A percentile compares a stretch with the other conserved stretches of the same genome.
These are phyloP conservation scores for Camponotus pennsylvanicus DNA, from an alignment of 1,140 invertebrate genomes.

Conservation along the genomic window DNA sequence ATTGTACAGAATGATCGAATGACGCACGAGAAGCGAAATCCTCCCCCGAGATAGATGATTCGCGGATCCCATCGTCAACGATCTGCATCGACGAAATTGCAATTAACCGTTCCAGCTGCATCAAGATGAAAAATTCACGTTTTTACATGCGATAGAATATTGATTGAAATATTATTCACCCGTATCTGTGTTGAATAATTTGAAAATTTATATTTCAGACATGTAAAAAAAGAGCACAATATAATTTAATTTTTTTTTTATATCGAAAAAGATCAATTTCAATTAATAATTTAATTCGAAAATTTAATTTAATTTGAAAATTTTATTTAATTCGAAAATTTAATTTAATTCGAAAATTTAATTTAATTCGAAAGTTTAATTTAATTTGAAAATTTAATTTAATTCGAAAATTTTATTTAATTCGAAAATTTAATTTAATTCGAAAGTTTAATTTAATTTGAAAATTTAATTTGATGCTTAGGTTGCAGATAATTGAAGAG, in stretches of 20 bases:
- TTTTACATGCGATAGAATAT: neutral
- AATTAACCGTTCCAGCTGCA: conserved; percentile 17
- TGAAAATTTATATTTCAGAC: neutral
- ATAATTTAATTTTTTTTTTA: neutral
- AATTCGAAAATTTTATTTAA: no score
- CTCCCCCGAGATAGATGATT: conserved; percentile 47
- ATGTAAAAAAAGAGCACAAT: neutral
- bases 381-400: no score
- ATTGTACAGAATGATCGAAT: conserved; percentile 77
- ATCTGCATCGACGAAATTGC: conserved; percentile 29
- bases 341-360: no score
- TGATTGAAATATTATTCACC: conserved; percentile 11
- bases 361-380: no score
- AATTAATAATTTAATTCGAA: conserved; percentile 31
- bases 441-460: neutral
- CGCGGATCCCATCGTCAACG: conserved; percentile 31
- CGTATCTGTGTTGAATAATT: neutral
- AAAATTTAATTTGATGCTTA: neutral
- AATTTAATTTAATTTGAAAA: neutral
- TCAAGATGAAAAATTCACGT: neutral
- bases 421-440: neutral
- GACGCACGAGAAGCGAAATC: conserved; percentile 67
- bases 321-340: neutral
- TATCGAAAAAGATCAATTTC: neutral
- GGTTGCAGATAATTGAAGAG: neutral